A percentile compares a stretch with the other conserved stretches of the same genome.
These are phyloP conservation scores for Sphecodes monilicornis DNA, from an alignment of 2,888 invertebrate species.

Conservation along the genomic window DNA sequence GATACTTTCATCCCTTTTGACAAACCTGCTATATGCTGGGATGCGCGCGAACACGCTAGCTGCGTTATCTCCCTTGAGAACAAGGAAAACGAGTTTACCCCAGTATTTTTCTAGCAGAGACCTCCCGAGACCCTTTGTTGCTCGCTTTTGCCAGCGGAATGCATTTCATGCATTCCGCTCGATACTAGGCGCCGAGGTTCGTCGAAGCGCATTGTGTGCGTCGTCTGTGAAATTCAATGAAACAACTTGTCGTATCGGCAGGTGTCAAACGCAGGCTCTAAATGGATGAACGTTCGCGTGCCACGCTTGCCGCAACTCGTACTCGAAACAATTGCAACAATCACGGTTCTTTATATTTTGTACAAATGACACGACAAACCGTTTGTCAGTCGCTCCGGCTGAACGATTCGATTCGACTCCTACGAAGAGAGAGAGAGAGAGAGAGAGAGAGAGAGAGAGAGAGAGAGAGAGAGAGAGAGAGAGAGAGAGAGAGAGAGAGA, in stretches of 20 bases:
- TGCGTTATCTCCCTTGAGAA: conserved; percentile 65
- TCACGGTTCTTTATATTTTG: conserved; percentile 43
- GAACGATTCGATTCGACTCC: conserved; percentile 33
- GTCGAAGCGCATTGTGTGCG: conserved; percentile 1
- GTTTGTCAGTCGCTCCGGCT: conserved; percentile 26
- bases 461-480: background rate
- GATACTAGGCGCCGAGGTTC: conserved; percentile 43
- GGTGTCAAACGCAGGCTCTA: background rate
- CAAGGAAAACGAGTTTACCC: conserved; percentile 72
- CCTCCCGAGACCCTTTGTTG: conserved; percentile 29
- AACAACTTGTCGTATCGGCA: background rate
- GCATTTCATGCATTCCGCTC: conserved; percentile 29
- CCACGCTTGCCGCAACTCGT: background rate
- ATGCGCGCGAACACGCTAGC: conserved; percentile 28
- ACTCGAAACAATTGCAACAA: conserved; percentile 30
- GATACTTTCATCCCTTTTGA: conserved; percentile 51
- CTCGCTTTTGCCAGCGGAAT: conserved; percentile 24
- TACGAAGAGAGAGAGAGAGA: background rate
- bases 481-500: background rate
- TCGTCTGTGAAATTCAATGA: conserved; percentile 8
- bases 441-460: too few species aligned
- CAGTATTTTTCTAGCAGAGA: conserved; percentile 59
- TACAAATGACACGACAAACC: conserved; percentile 48
- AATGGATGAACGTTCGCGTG: background rate
- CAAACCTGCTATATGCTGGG: conserved; percentile 44